A percentile compares a stretch with the other conserved stretches of the same genome.
Evolutionary conservation across 2,113 vertebrate genomes (phyloP).

Genomic region (Eptesicus fuscus): DNA sequence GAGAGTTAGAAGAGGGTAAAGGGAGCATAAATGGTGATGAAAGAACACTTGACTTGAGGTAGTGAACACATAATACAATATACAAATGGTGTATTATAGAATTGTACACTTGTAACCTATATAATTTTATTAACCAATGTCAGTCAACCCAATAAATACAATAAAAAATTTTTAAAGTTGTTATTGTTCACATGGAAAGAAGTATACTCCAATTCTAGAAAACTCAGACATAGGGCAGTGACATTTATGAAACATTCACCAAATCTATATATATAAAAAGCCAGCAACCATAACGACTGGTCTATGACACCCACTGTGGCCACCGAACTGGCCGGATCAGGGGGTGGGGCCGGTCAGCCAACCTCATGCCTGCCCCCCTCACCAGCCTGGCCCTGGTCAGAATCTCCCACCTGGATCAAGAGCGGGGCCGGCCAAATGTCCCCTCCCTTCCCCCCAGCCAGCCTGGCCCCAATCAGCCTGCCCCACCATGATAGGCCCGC

Average conservation of each 20-base stretch:
- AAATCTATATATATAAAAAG: too few species aligned
- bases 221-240: background rate
- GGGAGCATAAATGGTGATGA: background rate
- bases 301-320: too few species aligned
- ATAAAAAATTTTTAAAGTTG: background rate
- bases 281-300: too few species aligned
- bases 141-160: background rate
- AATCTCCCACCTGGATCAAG: too few species aligned
- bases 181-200: background rate
- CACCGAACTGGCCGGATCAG: too few species aligned
- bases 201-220: background rate
- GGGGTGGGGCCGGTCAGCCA: too few species aligned
- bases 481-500: too few species aligned
- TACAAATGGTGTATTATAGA: background rate
- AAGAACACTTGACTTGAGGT: background rate
- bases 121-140: background rate
- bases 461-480: too few species aligned
- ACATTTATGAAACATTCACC: background rate
- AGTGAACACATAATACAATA: background rate
- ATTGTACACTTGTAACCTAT: background rate
- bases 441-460: too few species aligned
- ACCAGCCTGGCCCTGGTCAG: too few species aligned
- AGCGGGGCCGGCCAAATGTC: too few species aligned
- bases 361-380: rapidly evolving
- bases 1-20: background rate